These are phyloP conservation scores for Drosophila bipectinata DNA, from an alignment of 1,140 invertebrate genomes.

Conservation along the genomic window DNA sequence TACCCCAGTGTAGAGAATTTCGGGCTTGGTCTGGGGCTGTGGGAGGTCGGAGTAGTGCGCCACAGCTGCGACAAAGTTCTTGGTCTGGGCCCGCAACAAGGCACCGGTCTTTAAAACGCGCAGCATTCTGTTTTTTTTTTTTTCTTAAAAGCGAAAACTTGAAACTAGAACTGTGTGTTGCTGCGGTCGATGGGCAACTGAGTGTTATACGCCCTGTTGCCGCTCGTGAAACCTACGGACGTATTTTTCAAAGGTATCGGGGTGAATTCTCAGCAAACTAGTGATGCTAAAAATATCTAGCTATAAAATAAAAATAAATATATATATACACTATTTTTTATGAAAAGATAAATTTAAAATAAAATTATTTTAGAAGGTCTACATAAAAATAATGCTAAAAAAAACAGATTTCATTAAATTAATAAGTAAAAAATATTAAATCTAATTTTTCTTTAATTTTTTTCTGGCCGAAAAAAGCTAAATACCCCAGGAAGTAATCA, in stretches of 20 bases:
- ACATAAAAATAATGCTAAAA: no score
- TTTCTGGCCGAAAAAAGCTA: background rate
- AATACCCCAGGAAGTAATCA: background rate
- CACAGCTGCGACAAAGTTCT: constrained; percentile 46
- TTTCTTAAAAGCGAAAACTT: background rate
- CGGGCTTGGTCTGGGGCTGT: constrained; percentile 67
- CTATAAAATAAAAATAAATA: no score
- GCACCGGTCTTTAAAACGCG: constrained; percentile 60
- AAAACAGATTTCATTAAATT: no score
- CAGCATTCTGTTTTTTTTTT: constrained; percentile 57
- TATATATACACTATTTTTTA: no score
- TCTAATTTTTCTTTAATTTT: background rate
- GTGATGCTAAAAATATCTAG: constrained; percentile 11
- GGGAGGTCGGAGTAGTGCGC: constrained; percentile 63
- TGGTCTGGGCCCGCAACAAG: constrained; percentile 52
- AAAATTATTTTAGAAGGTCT: no score
- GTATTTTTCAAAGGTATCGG: constrained; percentile 9
- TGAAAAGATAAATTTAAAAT: no score
- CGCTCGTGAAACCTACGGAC: constrained; percentile 29
- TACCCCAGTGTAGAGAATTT: constrained; percentile 77
- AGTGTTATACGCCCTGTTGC: constrained; percentile 5
- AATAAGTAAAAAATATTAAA: no score
- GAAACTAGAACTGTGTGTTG: constrained; percentile 35
- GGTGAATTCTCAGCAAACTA: background rate
- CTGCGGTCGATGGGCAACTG: constrained; percentile 45